These are phyloP conservation scores for Acleris cristana DNA, from an alignment of 2,888 invertebrate species.

Conservation along the genomic window DNA sequence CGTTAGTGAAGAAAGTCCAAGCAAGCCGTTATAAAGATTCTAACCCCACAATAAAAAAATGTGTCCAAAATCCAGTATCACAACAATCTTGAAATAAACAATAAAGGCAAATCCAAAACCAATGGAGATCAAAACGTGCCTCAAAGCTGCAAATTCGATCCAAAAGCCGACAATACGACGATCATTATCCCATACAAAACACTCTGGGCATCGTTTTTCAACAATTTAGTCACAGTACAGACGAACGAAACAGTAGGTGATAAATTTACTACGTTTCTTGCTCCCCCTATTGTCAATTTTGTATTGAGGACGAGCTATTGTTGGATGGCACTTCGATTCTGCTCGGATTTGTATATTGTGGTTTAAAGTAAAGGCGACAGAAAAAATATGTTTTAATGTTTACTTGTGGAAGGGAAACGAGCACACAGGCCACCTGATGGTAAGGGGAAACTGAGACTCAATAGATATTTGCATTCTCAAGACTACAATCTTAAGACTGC, in stretches of 20 bases:
- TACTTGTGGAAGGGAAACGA: too few relatives aligned
- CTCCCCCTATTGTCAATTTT: conserved; percentile 76
- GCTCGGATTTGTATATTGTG: conserved; percentile 69
- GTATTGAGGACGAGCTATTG: conserved; percentile 79
- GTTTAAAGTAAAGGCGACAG: conserved; percentile 41
- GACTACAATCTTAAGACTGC: too few relatives aligned
- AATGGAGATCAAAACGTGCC: conserved; percentile 1
- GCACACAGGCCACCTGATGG: too few relatives aligned
- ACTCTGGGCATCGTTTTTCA: conserved; percentile 53
- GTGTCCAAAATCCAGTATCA: too few relatives aligned
- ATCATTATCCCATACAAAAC: conserved; percentile 30
- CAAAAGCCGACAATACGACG: conserved; percentile 26
- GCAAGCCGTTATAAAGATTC: too few relatives aligned
- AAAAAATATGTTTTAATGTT: background rate
- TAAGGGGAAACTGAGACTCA: too few relatives aligned
- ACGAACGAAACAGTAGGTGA: conserved; percentile 73
- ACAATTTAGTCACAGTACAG: conserved; percentile 68
- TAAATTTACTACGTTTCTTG: conserved; percentile 70
- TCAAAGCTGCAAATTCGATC: conserved; percentile 18
- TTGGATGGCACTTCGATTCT: conserved; percentile 77
- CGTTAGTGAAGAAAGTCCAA: too few relatives aligned
- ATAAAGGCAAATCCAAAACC: too few relatives aligned
- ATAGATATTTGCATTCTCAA: too few relatives aligned
- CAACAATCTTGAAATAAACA: too few relatives aligned
- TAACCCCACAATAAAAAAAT: too few relatives aligned